These are phyloP conservation scores for Ptilorrhoa leucosticta DNA, from an alignment of 2,113 vertebrate species.

Conservation along the genomic window DNA sequence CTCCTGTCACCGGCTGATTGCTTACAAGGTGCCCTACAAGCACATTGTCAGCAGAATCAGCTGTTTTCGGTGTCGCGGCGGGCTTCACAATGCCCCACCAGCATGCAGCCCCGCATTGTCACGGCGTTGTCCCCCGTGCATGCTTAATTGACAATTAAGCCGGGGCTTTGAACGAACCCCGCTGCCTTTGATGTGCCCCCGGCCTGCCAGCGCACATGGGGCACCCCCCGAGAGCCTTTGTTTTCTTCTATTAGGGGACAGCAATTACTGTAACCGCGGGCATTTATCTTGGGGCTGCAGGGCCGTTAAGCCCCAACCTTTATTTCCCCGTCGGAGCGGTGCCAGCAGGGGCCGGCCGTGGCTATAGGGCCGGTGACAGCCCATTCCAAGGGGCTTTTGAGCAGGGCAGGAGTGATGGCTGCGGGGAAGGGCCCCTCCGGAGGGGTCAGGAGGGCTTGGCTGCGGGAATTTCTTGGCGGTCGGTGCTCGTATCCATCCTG, in stretches of 20 bases:
- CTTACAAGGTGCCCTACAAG: slow-evolving; percentile 92
- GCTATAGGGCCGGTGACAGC: slow-evolving; percentile 74
- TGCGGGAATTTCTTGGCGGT: slow-evolving; percentile 71
- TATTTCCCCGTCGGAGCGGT: slow-evolving; percentile 72
- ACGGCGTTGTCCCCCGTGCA: slow-evolving; percentile 90
- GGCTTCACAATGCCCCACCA: slow-evolving; percentile 86
- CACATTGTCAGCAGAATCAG: slow-evolving; percentile 92
- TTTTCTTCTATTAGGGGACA: slow-evolving; percentile 86
- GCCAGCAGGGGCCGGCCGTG: slow-evolving; percentile 88
- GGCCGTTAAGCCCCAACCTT: slow-evolving; percentile 77
- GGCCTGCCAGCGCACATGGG: slow-evolving; percentile 80
- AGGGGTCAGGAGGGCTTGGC: slow-evolving; percentile 78
- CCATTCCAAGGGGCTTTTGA: slow-evolving; percentile 76
- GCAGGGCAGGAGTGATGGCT: slow-evolving; percentile 86
- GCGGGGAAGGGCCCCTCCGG: slow-evolving; percentile 73
- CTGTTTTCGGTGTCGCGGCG: slow-evolving; percentile 88
- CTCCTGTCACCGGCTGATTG: slow-evolving; percentile 77
- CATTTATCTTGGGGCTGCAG: slow-evolving; percentile 87
- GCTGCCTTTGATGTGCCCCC: slow-evolving; percentile 85
- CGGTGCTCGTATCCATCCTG: slow-evolving; percentile 46
- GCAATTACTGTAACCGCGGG: slow-evolving; percentile 86
- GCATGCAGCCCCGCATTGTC: slow-evolving; percentile 87
- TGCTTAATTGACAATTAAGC: slow-evolving; percentile 99
- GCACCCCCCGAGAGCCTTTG: slow-evolving; percentile 84
- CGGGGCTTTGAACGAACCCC: slow-evolving; percentile 79